Evolutionary conservation across 2,888 invertebrate species (phyloP), one percentile per base, ranked within the genome.

Genomic region (Tetragonisca angustula): DNA sequence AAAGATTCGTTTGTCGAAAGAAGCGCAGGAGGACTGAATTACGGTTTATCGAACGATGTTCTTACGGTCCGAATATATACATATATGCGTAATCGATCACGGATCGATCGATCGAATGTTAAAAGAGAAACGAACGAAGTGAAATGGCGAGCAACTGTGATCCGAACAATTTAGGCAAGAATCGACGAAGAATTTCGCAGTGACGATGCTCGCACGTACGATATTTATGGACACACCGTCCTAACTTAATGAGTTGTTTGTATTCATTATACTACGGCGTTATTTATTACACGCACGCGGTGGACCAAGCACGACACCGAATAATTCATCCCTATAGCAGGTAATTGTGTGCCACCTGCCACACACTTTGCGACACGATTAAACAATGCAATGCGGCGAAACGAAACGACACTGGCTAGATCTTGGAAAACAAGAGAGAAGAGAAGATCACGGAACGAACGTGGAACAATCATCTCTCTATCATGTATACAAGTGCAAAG

Each of bases 201-300:
- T 6, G 32, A 9, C 9, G 43, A 32, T 32, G 50, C 52, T 50
- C 50, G 32, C 62, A 50, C 11, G 15, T 65, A 15, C 5, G n/a
- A 36, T 36, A 64, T 64, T 64, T 64, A 64, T 19, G 19, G 4
- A 13, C 13, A 32, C 5, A 36, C 32, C 9, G 62, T 73, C 32
- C 32, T 52, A 64, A n/a, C 50, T 62, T 73, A 64, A 73, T 64
- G 52, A 52, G 52, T 61, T 62, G 62, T 73, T 73, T 61, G 21
- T 73, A 73, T 73, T 50, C 61, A 62, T 50, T 73, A 73, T 73
- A 64, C 36, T 15, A n/a, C 52, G 1, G 21, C 11, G n/a, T 73
- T 64, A 64, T 73, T 73, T 73, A 73, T 73, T 49, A 50, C 62
- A 50, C 9, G 21, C 62, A 21, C 27, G 50, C 27, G 5, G 21